Conservation (phyloP, 1,140 invertebrate species). For the Hycleus cichorii region DNA sequence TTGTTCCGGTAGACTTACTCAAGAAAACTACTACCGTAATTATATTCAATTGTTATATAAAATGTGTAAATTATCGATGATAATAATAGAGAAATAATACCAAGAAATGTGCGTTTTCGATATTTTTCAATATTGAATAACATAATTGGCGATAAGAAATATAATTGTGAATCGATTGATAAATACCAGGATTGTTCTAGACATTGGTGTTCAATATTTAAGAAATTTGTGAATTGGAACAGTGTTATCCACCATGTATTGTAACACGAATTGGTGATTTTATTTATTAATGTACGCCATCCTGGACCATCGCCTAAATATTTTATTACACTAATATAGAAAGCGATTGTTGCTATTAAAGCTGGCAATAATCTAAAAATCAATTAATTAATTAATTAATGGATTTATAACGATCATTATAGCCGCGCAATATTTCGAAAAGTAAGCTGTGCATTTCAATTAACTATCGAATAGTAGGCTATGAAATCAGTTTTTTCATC, state of each 20-base stretch:
- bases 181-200: slow-evolving; percentile 38
- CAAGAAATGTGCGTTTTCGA: neutral
- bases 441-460: too few species aligned
- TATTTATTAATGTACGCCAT: slow-evolving; percentile 16
- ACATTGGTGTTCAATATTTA: slow-evolving; percentile 23
- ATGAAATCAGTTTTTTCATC: too few species aligned
- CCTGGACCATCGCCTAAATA: slow-evolving; percentile 24
- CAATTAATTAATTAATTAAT: neutral
- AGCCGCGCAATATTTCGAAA: too few species aligned
- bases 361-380: slow-evolving; percentile 23
- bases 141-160: slow-evolving; percentile 34
- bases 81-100: neutral
- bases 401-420: too few species aligned
- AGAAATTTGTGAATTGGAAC: slow-evolving; percentile 18
- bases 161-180: slow-evolving; percentile 38
- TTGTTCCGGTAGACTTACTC: neutral
- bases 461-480: too few species aligned
- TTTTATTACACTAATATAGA: slow-evolving; percentile 23
- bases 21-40: neutral
- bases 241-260: slow-evolving; percentile 17
- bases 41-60: neutral
- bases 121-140: slow-evolving; percentile 15
- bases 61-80: slow-evolving; percentile 5
- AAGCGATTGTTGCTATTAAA: slow-evolving; percentile 20
- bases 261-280: slow-evolving; percentile 6